Percentiles rank a stretch among this genome's conserved stretches.
phyloP scores from a whole-genome alignment of 2,113 vertebrate genomes.

The Eulacestoma nigropectus region DNA sequence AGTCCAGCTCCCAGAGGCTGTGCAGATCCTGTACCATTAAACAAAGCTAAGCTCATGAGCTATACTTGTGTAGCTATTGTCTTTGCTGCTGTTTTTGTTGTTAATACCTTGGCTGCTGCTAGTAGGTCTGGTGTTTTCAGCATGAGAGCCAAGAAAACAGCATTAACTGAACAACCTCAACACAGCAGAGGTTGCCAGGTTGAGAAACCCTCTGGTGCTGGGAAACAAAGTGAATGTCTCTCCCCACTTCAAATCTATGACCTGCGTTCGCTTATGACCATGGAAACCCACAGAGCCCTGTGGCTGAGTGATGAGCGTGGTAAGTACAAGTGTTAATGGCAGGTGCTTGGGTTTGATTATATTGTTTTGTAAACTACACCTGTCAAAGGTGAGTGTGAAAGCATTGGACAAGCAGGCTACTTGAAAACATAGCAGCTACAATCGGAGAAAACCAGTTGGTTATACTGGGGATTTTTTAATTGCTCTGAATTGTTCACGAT shows the following conservation, averaged over 20 bases:
- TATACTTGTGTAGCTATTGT: constrained; percentile 34
- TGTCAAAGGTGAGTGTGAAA: not conserved
- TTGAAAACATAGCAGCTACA: not conserved
- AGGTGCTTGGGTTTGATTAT: not conserved
- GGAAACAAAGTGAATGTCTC: not conserved
- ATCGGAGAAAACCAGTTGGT: not conserved
- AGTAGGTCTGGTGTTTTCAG: constrained; percentile 32
- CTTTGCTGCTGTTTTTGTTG: constrained; percentile 48
- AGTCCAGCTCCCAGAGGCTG: constrained; percentile 1
- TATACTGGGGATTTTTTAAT: not conserved
- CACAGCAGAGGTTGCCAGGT: constrained; percentile 3
- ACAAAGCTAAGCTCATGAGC: constrained; percentile 10
- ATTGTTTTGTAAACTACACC: not conserved
- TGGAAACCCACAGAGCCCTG: not conserved
- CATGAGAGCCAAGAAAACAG: constrained; percentile 22
- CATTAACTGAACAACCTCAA: not conserved
- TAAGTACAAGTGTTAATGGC: not conserved
- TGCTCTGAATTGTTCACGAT: not conserved
- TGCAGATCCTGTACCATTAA: constrained; percentile 11
- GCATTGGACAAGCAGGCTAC: not conserved
- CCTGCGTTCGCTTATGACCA: accelerated
- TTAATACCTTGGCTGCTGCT: constrained; percentile 54
- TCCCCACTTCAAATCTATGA: not conserved
- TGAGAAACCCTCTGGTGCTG: constrained; percentile 28
- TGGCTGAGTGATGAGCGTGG: not conserved